Percentiles rank a stretch among this genome's conserved stretches.
Evolutionary conservation across 1,140 invertebrate genomes (phyloP).

Genomic region (Drosophila santomea): DNA sequence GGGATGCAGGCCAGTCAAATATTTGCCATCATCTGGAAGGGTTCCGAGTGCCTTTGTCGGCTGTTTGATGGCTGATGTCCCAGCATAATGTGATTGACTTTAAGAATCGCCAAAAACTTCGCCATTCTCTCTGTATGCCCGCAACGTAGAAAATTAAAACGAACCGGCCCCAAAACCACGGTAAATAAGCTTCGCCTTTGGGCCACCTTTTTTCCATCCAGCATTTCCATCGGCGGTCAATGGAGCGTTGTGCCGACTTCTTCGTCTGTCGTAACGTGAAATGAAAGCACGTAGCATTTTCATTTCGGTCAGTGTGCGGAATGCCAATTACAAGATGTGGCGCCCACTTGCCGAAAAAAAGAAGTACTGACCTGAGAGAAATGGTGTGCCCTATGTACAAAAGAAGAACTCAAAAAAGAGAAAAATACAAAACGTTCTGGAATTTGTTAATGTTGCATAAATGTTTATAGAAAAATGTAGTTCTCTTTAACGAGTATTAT

Average conservation of each 20-base stretch:
- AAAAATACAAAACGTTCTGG: too few relatives aligned
- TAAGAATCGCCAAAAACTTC: constrained; percentile 50
- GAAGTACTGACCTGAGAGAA: background rate
- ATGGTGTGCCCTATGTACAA: background rate
- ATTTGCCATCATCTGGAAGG: constrained; percentile 49
- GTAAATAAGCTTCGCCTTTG: constrained; percentile 64
- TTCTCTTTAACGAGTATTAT: too few relatives aligned
- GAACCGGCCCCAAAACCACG: constrained; percentile 23
- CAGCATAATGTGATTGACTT: constrained; percentile 65
- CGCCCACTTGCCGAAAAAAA: constrained; percentile 37
- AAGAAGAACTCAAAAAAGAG: too few relatives aligned
- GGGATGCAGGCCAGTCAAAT: constrained; percentile 40
- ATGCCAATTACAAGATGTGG: constrained; percentile 79
- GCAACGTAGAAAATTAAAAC: constrained; percentile 78
- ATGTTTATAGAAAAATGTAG: background rate
- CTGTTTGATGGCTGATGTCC: constrained; percentile 44
- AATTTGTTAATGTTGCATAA: too few relatives aligned
- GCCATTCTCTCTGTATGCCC: constrained; percentile 46
- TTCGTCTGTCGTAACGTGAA: constrained; percentile 68
- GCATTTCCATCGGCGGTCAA: constrained; percentile 63
- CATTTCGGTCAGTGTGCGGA: constrained; percentile 80
- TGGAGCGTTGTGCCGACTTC: constrained; percentile 74
- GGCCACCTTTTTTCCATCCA: background rate
- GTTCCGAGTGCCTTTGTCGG: constrained; percentile 45
- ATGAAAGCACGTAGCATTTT: constrained; percentile 83